Base-by-base conservation (phyloP, 1,140 invertebrate genomes). In the Diorhabda sublineata region DNA sequence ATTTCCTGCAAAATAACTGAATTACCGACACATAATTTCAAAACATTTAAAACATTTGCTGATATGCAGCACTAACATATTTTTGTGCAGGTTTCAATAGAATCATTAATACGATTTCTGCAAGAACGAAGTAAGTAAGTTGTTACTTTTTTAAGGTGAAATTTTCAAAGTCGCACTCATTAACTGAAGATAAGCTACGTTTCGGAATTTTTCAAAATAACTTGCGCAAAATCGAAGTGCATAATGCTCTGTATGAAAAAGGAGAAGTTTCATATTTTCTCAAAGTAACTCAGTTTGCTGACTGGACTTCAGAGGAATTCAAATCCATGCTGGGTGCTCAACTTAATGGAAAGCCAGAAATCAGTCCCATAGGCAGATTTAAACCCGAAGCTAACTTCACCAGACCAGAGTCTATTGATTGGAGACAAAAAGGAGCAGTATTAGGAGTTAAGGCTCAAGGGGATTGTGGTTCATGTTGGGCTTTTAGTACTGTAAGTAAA, bases 381-480 rank as follows among this genome's bases (percentile, higher is more conserved):
- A 11, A 11, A 11, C 11, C 11, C 11, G 11, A 11, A 11, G 8
- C 26, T 11, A 57, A n/a, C 26, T 11, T 58, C 9, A 11, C 9
- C 9, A 11, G 9, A n/a, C 58, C 58, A 3, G 58, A 60, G 7
- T 60, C 58, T 6, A 60, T 59, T 7, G 11, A 59, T 2, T 59
- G 58, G 58, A 59, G 11, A 3, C 11, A 59, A 6, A 59, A 6
- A 11, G 58, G 58, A 42, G 58, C 58, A 26, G 58, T 60, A 7
- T 0, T 7, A n/a, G 60, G 72, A 5, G 77, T 78, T 5, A 76
- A 77, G 64, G 65, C 73, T 66, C 78, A 79, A 71, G 71, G 72
- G 58, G 42, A 60, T 8, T 84, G 83, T 62, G 82, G 79, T 42
- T 81, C 82, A 5, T 88, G 86, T 74, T 87, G 85, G 84, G 83